Conservation (phyloP, 2,113 vertebrate species). For the Cephalopterus ornatus region DNA sequence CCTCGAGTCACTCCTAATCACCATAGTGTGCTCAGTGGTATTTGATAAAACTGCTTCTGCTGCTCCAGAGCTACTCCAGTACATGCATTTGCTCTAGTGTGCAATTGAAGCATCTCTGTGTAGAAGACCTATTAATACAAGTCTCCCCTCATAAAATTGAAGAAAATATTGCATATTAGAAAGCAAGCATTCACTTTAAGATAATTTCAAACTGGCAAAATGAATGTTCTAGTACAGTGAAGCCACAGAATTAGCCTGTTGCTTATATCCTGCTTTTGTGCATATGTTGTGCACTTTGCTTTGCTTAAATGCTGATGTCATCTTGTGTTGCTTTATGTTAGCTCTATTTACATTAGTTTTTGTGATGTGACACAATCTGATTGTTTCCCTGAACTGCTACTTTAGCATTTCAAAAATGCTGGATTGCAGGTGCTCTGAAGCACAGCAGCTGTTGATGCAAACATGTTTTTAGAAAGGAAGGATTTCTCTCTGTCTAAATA, state of each 20-base stretch:
- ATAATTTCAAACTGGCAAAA: background rate
- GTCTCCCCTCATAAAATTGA: background rate
- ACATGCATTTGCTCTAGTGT: background rate
- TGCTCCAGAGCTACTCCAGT: background rate
- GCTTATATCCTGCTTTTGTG: background rate
- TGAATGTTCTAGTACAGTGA: background rate
- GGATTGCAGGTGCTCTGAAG: background rate
- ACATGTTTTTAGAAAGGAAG: background rate
- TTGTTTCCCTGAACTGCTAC: background rate
- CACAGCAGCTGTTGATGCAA: background rate
- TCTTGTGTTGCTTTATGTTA: background rate
- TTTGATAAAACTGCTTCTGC: constrained; percentile 60
- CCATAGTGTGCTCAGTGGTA: constrained; percentile 50
- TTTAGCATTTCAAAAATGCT: background rate
- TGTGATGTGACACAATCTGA: background rate
- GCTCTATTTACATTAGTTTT: background rate
- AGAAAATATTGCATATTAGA: background rate
- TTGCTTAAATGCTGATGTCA: background rate
- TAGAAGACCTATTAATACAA: background rate
- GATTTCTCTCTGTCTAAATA: background rate
- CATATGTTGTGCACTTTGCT: background rate
- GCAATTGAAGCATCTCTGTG: background rate
- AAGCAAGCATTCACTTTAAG: background rate
- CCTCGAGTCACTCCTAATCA: constrained; percentile 28
- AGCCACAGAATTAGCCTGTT: background rate